A percentile compares a stretch with the other conserved stretches of the same genome.
Evolutionary conservation across 2,888 invertebrate species (phyloP).

Genomic region (Agonopterix heracliana): DNA sequence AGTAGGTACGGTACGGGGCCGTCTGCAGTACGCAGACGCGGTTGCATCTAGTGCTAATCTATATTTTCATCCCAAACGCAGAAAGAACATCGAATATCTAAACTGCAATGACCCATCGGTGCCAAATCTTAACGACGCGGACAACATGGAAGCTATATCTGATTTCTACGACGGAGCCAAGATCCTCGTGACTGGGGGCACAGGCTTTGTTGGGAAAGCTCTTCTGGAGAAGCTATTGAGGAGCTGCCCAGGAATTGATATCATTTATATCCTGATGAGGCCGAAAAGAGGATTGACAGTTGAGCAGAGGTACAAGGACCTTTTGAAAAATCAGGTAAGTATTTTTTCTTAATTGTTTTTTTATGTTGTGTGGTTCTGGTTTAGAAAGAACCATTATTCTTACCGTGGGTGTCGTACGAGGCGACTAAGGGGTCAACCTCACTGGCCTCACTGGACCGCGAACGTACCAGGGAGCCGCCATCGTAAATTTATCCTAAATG

Average conservation of each 20-base stretch:
- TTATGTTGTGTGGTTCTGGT: too few species aligned
- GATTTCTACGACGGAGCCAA: conserved; percentile 73
- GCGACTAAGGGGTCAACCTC: too few species aligned
- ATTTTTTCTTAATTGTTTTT: background rate
- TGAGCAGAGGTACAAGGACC: conserved; percentile 82
- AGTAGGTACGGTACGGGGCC: too few species aligned
- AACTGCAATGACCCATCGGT: conserved; percentile 54
- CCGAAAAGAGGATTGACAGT: conserved; percentile 82
- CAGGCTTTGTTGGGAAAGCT: conserved; percentile 95
- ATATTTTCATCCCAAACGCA: conserved; percentile 15
- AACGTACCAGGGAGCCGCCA: too few species aligned
- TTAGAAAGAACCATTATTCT: background rate
- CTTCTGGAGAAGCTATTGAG: conserved; percentile 93
- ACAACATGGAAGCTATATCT: conserved; percentile 30
- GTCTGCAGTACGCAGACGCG: too few species aligned
- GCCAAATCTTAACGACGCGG: conserved; percentile 38
- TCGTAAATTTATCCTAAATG: too few species aligned
- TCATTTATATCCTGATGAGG: conserved; percentile 89
- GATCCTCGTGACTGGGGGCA: conserved; percentile 77
- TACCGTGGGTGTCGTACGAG: too few species aligned
- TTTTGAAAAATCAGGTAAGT: conserved; percentile 81
- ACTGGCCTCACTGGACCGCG: too few species aligned
- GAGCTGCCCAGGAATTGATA: conserved; percentile 85
- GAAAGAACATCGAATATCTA: conserved; percentile 43
- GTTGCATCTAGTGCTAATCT: background rate